phyloP scores from a whole-genome alignment of 53 echinoderm and acorn worm species.

The Patiria pectinifera region DNA sequence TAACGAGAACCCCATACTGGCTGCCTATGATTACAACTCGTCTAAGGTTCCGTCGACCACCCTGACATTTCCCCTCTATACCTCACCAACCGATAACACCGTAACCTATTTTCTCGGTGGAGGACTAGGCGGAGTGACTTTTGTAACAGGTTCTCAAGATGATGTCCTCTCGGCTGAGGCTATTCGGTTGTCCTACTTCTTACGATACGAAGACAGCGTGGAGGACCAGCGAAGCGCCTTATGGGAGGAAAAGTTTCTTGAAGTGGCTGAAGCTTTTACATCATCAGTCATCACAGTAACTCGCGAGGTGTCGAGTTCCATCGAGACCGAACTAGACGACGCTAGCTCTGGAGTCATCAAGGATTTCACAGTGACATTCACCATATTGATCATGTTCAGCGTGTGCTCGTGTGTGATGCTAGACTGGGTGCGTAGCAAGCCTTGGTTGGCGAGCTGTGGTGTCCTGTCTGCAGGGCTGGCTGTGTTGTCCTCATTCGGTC shows the following conservation, averaged over 20 bases:
- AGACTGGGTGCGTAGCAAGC: conserved; percentile 73
- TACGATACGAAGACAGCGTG: conserved; percentile 14
- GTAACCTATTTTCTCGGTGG: conserved; percentile 17
- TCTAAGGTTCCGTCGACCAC: conserved; percentile 11
- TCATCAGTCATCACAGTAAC: conserved; percentile 24
- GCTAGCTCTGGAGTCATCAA: conserved; percentile 53
- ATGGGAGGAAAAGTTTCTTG: conserved; percentile 67
- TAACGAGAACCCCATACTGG: conserved; percentile 48
- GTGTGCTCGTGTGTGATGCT: conserved; percentile 64
- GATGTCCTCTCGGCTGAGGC: conserved; percentile 35
- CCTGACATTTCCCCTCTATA: conserved; percentile 25
- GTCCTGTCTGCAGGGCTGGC: conserved; percentile 72
- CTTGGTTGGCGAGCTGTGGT: conserved; percentile 59
- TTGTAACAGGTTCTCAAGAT: neutral
- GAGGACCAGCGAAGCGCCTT: conserved; percentile 54
- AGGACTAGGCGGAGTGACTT: conserved; percentile 53
- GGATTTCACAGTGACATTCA: conserved; percentile 60
- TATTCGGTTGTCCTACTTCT: conserved; percentile 37
- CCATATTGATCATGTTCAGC: conserved; percentile 62
- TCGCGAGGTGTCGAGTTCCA: conserved; percentile 54
- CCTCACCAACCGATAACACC: neutral
- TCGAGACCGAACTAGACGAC: conserved; percentile 66
- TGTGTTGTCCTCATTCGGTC: conserved; percentile 63
- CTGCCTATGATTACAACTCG: conserved; percentile 14
- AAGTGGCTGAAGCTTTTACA: conserved; percentile 26